A percentile compares a stretch with the other conserved stretches of the same genome.
These are phyloP conservation scores for Rhodinocichla rosea DNA, from an alignment of 2,113 vertebrate genomes.

Conservation along the genomic window DNA sequence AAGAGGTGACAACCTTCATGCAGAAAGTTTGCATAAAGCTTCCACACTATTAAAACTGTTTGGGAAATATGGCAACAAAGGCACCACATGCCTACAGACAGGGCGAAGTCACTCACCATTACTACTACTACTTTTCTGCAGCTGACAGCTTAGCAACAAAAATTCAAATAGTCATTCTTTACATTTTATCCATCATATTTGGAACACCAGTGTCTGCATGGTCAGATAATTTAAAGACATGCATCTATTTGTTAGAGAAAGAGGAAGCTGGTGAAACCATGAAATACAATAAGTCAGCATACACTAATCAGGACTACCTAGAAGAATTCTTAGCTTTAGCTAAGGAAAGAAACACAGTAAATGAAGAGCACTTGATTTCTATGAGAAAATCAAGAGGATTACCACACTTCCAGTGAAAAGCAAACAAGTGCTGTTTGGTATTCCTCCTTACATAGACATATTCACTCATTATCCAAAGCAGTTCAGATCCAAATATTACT, in stretches of 20 bases:
- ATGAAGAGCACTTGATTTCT: background rate
- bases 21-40: background rate
- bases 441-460: background rate
- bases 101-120: background rate
- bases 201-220: background rate
- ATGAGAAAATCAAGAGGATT: background rate
- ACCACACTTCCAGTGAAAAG: background rate
- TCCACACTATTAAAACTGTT: background rate
- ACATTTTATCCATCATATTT: background rate
- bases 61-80: background rate
- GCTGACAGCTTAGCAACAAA: background rate
- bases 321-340: background rate
- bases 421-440: background rate
- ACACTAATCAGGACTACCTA: background rate
- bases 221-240: background rate
- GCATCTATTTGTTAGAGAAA: background rate
- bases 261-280: background rate
- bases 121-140: background rate
- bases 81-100: background rate
- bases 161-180: background rate
- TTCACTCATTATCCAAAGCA: background rate
- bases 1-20: background rate
- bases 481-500: background rate
- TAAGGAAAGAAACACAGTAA: background rate
- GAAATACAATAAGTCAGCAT: background rate